phyloP scores from a whole-genome alignment of 2,888 invertebrate genomes.

The Eledone cirrhosa region DNA sequence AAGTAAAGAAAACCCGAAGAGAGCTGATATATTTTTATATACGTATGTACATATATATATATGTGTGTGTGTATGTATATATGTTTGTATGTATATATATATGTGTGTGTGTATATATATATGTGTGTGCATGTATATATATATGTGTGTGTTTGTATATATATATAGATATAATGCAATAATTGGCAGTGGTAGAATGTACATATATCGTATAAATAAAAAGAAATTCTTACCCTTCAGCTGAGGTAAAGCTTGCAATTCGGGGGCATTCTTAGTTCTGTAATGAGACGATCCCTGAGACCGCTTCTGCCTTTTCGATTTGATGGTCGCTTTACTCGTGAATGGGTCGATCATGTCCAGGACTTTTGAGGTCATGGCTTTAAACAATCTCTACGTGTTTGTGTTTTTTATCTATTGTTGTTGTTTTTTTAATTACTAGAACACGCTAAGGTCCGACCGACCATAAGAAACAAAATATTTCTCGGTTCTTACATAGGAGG shows the following conservation, averaged over 20 bases:
- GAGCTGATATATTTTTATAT: no score
- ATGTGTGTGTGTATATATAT: no score
- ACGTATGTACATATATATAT: no score
- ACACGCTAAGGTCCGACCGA: constrained; percentile 27
- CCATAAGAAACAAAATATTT: background rate
- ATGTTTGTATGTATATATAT: no score
- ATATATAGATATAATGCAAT: no score
- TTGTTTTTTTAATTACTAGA: background rate
- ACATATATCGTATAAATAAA: no score
- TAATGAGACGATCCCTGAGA: constrained; percentile 99
- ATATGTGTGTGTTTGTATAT: no score
- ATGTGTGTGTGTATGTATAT: no score
- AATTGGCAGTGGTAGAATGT: no score
- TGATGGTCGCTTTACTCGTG: constrained; percentile 88
- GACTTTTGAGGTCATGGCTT: constrained; percentile 52
- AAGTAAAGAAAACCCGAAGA: no score
- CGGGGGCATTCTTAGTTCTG: constrained; percentile 97
- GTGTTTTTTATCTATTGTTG: background rate
- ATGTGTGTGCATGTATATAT: no score
- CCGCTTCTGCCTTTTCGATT: constrained; percentile 97
- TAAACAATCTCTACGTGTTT: constrained; percentile 12
- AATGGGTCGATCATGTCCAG: constrained; percentile 99
- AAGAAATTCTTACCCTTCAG: constrained; percentile 82
- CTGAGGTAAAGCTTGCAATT: constrained; percentile 93
- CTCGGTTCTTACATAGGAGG: constrained; percentile 24